These are phyloP conservation scores for Metridium senile DNA, from an alignment of 92 coral and sea anemone species.

Conservation along the genomic window DNA sequence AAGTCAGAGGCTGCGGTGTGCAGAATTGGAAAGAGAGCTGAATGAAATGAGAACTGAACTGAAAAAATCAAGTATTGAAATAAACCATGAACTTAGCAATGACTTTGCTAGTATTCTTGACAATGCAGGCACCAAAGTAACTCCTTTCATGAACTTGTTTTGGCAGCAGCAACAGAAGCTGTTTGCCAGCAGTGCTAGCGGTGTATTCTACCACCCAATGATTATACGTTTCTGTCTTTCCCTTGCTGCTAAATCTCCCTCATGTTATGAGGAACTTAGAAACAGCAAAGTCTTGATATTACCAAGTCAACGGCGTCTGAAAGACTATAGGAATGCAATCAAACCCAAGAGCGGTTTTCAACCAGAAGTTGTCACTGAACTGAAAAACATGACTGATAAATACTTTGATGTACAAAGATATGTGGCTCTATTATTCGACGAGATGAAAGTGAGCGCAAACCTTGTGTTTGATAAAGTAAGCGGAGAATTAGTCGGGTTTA, in stretches of 20 bases:
- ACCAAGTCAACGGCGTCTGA: slow-evolving; percentile 34
- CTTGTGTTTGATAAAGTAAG: too few species aligned
- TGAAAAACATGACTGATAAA: slow-evolving; percentile 14
- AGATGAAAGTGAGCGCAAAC: too few species aligned
- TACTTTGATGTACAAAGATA: slow-evolving; percentile 50
- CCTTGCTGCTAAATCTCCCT: slow-evolving; percentile 50
- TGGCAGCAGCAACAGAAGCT: slow-evolving; percentile 60
- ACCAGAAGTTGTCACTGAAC: slow-evolving; percentile 29
- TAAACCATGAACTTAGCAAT: slow-evolving; percentile 32
- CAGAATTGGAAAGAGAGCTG: slow-evolving; percentile 36
- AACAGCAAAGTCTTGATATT: slow-evolving; percentile 13
- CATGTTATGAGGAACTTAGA: slow-evolving; percentile 41
- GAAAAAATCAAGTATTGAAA: slow-evolving; percentile 8
- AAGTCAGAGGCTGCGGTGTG: slow-evolving; percentile 39
- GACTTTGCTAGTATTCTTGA: slow-evolving; percentile 29
- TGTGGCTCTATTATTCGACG: too few species aligned
- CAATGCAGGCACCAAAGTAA: slow-evolving; percentile 31
- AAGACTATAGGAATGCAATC: slow-evolving; percentile 25
- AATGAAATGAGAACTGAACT: slow-evolving; percentile 24
- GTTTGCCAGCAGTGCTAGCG: slow-evolving; percentile 38
- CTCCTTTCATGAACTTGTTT: slow-evolving; percentile 32
- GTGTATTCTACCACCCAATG: slow-evolving; percentile 66
- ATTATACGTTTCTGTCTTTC: slow-evolving; percentile 55
- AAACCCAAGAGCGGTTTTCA: slow-evolving; percentile 29
- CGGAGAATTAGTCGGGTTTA: too few species aligned